Conservation (phyloP, 2,113 vertebrate species). For the Steatornis caripensis region DNA sequence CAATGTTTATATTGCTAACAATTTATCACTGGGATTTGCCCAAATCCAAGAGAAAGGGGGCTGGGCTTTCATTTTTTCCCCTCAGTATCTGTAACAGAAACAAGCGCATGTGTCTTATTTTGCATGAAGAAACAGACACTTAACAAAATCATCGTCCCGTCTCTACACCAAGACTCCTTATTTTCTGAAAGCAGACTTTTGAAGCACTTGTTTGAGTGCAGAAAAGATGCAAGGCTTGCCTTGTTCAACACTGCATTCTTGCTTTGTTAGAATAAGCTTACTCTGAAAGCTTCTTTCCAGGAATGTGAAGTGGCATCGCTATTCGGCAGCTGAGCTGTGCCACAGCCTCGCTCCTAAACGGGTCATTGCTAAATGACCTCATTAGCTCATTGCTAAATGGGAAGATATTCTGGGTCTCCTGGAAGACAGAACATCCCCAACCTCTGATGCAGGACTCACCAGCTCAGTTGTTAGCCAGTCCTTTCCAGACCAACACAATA, state of each 20-base stretch:
- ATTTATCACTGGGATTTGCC: neutral
- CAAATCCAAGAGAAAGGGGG: neutral
- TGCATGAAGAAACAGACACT: neutral
- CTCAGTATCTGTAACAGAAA: neutral
- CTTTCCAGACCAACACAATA: neutral
- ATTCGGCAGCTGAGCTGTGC: neutral
- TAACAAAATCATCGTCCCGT: fast-evolving
- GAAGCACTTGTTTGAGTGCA: neutral
- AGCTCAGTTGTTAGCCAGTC: neutral
- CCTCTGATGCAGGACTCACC: neutral
- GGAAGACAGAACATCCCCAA: neutral
- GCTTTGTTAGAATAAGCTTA: neutral
- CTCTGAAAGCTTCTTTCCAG: neutral
- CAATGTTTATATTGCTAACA: neutral
- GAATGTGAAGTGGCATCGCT: neutral
- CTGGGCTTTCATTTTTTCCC: fast-evolving
- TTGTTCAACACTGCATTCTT: neutral
- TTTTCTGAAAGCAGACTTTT: neutral
- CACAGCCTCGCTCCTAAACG: neutral
- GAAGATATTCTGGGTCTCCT: neutral
- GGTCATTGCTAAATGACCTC: too few relatives aligned
- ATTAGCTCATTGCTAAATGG: neutral
- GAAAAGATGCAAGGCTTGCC: neutral
- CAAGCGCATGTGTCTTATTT: neutral
- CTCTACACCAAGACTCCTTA: neutral